A percentile compares a stretch with the other conserved stretches of the same genome.
phyloP scores from a whole-genome alignment of 2,113 vertebrate genomes.

The Pteronura brasiliensis region DNA sequence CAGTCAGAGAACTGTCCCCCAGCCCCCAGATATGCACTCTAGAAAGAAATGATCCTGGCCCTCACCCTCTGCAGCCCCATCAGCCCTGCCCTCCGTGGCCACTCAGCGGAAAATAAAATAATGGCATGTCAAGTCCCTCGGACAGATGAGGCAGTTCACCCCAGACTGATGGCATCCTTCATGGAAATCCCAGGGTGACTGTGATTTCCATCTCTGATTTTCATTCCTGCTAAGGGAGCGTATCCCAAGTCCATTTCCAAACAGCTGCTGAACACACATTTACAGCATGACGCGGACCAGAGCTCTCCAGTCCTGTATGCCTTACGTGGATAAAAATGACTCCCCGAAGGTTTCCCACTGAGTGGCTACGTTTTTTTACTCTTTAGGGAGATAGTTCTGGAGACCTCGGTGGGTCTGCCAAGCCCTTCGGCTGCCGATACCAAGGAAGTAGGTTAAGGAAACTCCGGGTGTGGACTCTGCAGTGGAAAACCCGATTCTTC shows the following conservation, averaged over 20 bases:
- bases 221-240: neutral
- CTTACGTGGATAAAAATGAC: neutral
- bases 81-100: neutral
- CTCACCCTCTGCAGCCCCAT: neutral
- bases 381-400: neutral
- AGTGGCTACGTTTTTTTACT: neutral
- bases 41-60: neutral
- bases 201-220: neutral
- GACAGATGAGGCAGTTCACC: neutral
- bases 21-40: neutral
- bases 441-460: neutral
- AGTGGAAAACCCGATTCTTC: neutral
- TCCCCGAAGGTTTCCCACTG: neutral
- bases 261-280: neutral
- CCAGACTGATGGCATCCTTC: neutral
- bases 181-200: neutral
- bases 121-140: fast-evolving
- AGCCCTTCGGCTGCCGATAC: neutral
- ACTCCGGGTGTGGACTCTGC: neutral
- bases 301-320: neutral
- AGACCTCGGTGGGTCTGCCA: neutral
- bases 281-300: fast-evolving
- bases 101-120: neutral
- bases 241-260: neutral
- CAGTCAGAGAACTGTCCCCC: neutral